Evolutionary conservation across 64 coral and sea anemone genomes (phyloP), one percentile per base, ranked within the genome.

Genomic region (Actinia tenebrosa): DNA sequence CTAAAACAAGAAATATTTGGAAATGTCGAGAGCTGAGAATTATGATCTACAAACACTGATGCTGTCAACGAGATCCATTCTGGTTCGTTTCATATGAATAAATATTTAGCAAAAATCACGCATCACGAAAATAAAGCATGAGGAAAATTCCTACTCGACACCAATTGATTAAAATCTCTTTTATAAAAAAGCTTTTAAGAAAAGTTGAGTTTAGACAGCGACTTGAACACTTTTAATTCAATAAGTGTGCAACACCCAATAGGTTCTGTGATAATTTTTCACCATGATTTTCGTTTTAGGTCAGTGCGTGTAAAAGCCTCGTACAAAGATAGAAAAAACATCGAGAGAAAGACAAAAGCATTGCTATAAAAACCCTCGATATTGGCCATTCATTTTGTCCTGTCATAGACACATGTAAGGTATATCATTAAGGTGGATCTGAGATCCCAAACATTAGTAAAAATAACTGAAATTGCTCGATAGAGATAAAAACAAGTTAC

Each of bases 301-400:
- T 22, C 44, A 81, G 79, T 23, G 45, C 79, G 79, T 44, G 79
- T 53, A 81, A 81, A 79, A 81, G 50, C 18, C 44, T 50, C 4
- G 43, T 81, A 81, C 19, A 81, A 81, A 81, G 45, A 81, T 81
- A 75, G 79, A 81, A 81, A 81, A 47, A 81, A 45, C 79, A 81
- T 37, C 19, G 6, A 81, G 16, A 81, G 20, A 81, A 81, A 45
- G 50, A 81, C 43, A 81, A 81, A 81, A 53, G 79, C 79, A 52
- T 53, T 81, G 50, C 79, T 8, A 53, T 53, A 81, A 81, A 81
- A 81, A 81, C 45, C 43, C 2, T 37, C 43, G 46, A 81, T 81
- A 81, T 81, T 81, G 79, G 79, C 46, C 79, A 81, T 81, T 81
- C 79, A 81, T 81, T 81, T 53, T 81, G 50, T 26, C 44, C 79